These are phyloP conservation scores for Cherax quadricarinatus DNA, from an alignment of 1,140 invertebrate genomes.

Conservation along the genomic window DNA sequence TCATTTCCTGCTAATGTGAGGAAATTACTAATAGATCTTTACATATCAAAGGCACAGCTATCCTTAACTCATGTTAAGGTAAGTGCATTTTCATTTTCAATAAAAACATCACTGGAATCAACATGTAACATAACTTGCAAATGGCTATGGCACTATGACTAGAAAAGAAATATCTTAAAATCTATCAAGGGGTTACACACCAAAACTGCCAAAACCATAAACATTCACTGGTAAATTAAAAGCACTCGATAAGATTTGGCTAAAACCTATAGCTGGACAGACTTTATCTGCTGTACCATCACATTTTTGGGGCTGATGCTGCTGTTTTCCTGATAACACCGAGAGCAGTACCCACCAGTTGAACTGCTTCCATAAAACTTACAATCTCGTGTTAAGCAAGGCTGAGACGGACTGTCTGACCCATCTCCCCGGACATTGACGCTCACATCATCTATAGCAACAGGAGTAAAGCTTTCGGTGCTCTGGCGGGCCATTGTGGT, in stretches of 20 bases:
- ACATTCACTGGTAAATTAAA: not conserved
- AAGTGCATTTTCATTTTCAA: conserved; percentile 24
- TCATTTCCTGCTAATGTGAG: not conserved
- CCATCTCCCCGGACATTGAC: conserved; percentile 43
- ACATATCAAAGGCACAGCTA: conserved; percentile 41
- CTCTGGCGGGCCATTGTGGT: conserved; percentile 41
- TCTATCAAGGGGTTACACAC: conserved; percentile 20
- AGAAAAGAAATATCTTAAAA: conserved; percentile 49
- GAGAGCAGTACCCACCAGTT: conserved; percentile 57
- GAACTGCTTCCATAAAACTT: conserved; percentile 58
- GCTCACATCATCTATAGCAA: conserved; percentile 45
- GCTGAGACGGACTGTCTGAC: conserved; percentile 58
- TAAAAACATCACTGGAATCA: not conserved
- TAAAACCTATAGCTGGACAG: conserved; percentile 44
- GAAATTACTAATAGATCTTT: not conserved
- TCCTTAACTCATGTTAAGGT: conserved; percentile 33
- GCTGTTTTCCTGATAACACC: conserved; percentile 55
- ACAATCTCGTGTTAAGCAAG: conserved; percentile 55
- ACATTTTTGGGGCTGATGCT: conserved; percentile 42
- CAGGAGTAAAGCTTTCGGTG: conserved; percentile 43
- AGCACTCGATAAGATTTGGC: not conserved
- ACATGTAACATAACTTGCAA: not conserved
- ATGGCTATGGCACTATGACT: conserved; percentile 52
- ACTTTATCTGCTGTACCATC: conserved; percentile 67
- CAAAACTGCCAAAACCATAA: conserved; percentile 25